A percentile compares a stretch with the other conserved stretches of the same genome.
Evolutionary conservation across 2,888 invertebrate genomes (phyloP).

Genomic region (Siphonodentalium dalli): DNA sequence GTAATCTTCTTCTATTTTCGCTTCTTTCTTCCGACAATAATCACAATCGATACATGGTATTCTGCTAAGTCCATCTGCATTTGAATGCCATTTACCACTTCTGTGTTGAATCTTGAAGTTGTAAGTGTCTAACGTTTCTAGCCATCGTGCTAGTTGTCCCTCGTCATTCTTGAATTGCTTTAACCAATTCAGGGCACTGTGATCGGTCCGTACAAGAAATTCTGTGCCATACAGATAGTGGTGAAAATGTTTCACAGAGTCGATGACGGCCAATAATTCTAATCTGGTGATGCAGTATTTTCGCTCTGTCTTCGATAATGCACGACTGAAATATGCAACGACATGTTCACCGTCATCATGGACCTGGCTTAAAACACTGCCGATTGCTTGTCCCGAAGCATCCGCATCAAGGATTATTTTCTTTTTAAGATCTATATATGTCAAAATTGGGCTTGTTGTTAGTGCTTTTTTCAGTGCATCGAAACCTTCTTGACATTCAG

Average conservation of each 20-base stretch:
- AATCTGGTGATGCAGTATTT: slow-evolving; percentile 5
- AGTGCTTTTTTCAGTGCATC: slow-evolving; percentile 7
- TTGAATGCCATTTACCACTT: neutral
- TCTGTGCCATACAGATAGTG: neutral
- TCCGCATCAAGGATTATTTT: slow-evolving; percentile 5
- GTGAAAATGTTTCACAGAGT: slow-evolving; percentile 5
- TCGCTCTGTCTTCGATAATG: slow-evolving; percentile 2
- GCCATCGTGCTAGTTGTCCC: slow-evolving; percentile 7
- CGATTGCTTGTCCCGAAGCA: slow-evolving; percentile 1
- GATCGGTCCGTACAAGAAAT: slow-evolving; percentile 1
- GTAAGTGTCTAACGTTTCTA: neutral
- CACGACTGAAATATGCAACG: slow-evolving; percentile 8
- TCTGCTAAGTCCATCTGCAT: too few relatives aligned
- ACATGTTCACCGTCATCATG: slow-evolving; percentile 11
- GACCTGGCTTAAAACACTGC: slow-evolving; percentile 5
- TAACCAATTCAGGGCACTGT: slow-evolving; percentile 3
- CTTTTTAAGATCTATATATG: neutral
- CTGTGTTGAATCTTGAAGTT: slow-evolving; percentile 3
- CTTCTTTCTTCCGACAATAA: too few relatives aligned
- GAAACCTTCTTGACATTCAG: neutral
- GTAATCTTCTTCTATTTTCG: too few relatives aligned
- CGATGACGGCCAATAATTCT: slow-evolving; percentile 3
- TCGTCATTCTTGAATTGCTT: neutral
- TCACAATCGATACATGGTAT: too few relatives aligned
- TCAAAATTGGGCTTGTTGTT: slow-evolving; percentile 1